These are phyloP conservation scores for Limnephilus marmoratus DNA, from an alignment of 2,888 invertebrate genomes.

Conservation along the genomic window DNA sequence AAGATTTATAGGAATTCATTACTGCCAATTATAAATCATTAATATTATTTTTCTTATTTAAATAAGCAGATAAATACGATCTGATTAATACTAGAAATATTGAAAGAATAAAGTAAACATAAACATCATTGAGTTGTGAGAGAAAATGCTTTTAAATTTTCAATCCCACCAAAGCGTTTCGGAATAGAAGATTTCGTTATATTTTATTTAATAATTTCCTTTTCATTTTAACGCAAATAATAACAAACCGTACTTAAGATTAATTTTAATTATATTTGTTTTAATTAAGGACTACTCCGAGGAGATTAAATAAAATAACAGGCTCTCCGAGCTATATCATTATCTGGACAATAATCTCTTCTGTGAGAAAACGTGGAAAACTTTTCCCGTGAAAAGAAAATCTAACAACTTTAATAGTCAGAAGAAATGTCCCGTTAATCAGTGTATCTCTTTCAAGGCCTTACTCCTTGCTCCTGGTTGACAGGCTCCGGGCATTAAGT, in stretches of 20 bases:
- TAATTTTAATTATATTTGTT: neutral
- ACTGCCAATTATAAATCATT: neutral
- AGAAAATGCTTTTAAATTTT: neutral
- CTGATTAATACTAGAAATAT: neutral
- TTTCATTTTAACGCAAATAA: neutral
- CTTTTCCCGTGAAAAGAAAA: neutral
- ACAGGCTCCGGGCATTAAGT: conserved; percentile 28
- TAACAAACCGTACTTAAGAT: neutral
- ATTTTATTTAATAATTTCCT: neutral
- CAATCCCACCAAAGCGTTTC: neutral
- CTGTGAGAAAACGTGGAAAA: conserved; percentile 11
- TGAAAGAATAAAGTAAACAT: neutral
- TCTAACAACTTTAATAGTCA: conserved; percentile 16
- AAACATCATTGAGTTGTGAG: neutral
- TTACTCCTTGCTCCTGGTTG: conserved; percentile 28
- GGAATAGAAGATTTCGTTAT: neutral
- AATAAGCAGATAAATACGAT: neutral
- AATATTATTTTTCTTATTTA: neutral
- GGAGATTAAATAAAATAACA: neutral
- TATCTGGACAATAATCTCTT: neutral
- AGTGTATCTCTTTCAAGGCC: conserved; percentile 32
- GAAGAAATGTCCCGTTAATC: conserved; percentile 27
- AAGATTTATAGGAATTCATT: too few species aligned
- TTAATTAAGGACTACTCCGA: neutral
- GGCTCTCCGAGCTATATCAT: neutral